Percentiles rank a stretch among this genome's conserved stretches.
phyloP scores from a whole-genome alignment of 2,888 invertebrate genomes.

The Anagyrus pseudococci region DNA sequence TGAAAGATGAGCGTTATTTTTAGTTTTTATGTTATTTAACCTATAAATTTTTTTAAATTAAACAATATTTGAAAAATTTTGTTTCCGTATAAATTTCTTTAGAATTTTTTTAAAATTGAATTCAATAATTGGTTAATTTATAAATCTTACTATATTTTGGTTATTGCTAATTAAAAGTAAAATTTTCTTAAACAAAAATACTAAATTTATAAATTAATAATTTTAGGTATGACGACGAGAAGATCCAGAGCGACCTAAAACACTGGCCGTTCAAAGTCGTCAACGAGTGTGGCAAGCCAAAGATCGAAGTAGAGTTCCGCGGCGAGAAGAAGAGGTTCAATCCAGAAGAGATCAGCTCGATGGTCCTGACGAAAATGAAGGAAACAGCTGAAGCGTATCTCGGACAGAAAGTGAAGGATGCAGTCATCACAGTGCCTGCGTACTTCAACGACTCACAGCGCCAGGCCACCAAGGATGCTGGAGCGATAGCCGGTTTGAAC shows the following conservation, averaged over 20 bases:
- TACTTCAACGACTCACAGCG: conserved; percentile 75
- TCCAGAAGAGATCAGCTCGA: conserved; percentile 76
- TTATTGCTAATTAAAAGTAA: too few relatives aligned
- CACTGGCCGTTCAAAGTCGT: conserved; percentile 84
- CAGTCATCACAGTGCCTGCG: conserved; percentile 82
- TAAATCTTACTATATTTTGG: too few relatives aligned
- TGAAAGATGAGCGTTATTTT: too few relatives aligned
- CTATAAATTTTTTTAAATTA: too few relatives aligned
- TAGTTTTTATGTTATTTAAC: too few relatives aligned
- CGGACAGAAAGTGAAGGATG: conserved; percentile 71
- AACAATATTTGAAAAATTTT: too few relatives aligned
- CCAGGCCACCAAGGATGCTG: conserved; percentile 75
- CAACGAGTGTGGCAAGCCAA: conserved; percentile 71
- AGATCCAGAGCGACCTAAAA: conserved; percentile 79
- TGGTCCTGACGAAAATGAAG: conserved; percentile 70
- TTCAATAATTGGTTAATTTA: too few relatives aligned
- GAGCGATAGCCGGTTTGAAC: conserved; percentile 73
- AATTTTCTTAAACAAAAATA: too few relatives aligned
- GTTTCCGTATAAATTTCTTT: too few relatives aligned
- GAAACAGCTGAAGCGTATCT: conserved; percentile 78
- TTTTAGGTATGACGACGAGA: conserved; percentile 68
- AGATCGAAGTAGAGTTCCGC: conserved; percentile 73
- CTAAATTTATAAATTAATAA: too few relatives aligned
- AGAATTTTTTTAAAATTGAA: too few relatives aligned
- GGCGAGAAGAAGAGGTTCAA: conserved; percentile 71